Conservation (phyloP, 1,140 invertebrate species). For the Drosophila bocqueti region DNA sequence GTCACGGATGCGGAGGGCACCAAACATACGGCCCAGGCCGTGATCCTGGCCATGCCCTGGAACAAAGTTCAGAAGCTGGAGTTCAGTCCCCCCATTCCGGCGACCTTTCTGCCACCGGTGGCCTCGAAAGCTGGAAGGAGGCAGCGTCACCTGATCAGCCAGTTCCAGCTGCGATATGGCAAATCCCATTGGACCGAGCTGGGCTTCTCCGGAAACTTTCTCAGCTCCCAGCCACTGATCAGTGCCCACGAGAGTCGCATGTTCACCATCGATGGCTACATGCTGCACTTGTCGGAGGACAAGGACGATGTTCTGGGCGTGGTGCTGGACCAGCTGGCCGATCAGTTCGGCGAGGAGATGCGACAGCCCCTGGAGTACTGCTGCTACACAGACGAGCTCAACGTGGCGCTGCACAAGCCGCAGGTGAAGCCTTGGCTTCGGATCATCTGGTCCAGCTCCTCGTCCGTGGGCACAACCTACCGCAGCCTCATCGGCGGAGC, state of each 20-base stretch:
- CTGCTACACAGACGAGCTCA: constrained; percentile 49
- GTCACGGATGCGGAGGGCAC: constrained; percentile 41
- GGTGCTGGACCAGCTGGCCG: constrained; percentile 48
- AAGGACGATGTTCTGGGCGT: constrained; percentile 11
- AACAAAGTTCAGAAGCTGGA: constrained; percentile 53
- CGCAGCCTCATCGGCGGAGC: constrained; percentile 76
- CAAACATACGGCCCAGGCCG: constrained; percentile 47
- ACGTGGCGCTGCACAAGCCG: constrained; percentile 28
- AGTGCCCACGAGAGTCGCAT: constrained; percentile 43
- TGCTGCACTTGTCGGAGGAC: constrained; percentile 53
- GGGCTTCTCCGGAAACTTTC: constrained; percentile 70
- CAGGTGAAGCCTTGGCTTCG: constrained; percentile 65
- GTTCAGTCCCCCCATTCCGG: constrained; percentile 61
- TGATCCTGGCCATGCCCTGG: constrained; percentile 77
- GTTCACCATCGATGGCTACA: constrained; percentile 46
- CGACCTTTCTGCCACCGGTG: background rate
- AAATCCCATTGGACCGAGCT: constrained; percentile 57
- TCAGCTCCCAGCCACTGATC: constrained; percentile 55
- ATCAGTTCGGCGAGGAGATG: constrained; percentile 68
- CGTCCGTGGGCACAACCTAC: constrained; percentile 61
- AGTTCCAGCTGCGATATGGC: constrained; percentile 57
- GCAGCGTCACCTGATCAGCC: constrained; percentile 38
- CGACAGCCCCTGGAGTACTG: constrained; percentile 34
- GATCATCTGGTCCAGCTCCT: constrained; percentile 77
- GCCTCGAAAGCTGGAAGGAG: background rate